Evolutionary conservation across 2,888 invertebrate genomes (phyloP), one percentile per base, ranked within the genome.

Genomic region (Nebria salina): DNA sequence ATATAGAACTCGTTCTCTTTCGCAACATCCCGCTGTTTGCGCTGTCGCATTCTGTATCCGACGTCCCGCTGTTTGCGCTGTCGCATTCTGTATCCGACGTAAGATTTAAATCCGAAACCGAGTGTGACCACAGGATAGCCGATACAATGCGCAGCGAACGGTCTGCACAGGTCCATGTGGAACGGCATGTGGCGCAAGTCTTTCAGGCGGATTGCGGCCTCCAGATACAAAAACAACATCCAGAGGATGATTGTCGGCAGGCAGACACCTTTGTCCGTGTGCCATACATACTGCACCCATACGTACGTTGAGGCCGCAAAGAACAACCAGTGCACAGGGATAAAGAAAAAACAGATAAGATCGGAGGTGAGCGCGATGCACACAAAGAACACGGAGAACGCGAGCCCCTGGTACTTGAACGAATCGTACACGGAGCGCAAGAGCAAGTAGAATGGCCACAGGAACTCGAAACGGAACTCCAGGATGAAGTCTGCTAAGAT

Each of bases 241-340:
- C 98, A 98, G 86, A 98, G 91, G 86, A 96, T 94, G 86, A 98
- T 95, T 84, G 98, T 98, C 81, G 98, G 98, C 88, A 97, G 92
- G 91, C 98, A 98, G 86, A 98, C 93, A 86, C 98, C 98, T 89
- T 90, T 89, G 95, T 98, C 97, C 92, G 97, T 97, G 90, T 97
- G 97, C 98, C 98, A 98, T 84, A 98, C 96, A 89, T 97, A 98
- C 90, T 98, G 98, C 87, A 98, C 96, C 98, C 98, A 99, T 84
- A 99, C 98, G 90, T 98, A 99, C 87, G 98, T 98, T 90, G 98
- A 98, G 87, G 98, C 98, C 83, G 97, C 96, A 89, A 99, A 98
- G 90, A 98, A 97, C 88, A 98, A 92, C 95, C 98, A 98, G 90
- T 98, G 97, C 86, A 98, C 95, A 85, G 99, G 99, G 91, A 99